Evolutionary conservation across 2,797 vertebrate species (phyloP), one percentile per base, ranked within the genome.

Genomic region (Melanotaenia trifasciata): DNA sequence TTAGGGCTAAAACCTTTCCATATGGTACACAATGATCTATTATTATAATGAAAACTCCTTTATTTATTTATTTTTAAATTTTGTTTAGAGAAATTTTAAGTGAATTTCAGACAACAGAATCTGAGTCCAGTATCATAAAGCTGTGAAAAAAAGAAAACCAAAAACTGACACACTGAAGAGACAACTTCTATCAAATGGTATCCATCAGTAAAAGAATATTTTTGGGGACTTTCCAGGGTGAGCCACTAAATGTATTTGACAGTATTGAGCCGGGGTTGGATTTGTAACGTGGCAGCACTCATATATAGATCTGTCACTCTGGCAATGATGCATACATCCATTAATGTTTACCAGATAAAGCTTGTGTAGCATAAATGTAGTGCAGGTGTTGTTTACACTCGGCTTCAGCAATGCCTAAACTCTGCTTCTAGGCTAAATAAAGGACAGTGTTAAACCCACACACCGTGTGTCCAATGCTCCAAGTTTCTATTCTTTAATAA

Each of bases 391-490:
- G 20, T 85, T 82, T 68, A 68, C 47, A 59, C 53, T 80, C 53
- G 76, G 59, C 63, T 81, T 84, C 61, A 78, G 64, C 64, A n/a
- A 65, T 40, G 74, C 62, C 73, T 81, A 50, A 76, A 58, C 80
- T 76, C 71, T 82, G 54, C 77, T 73, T 78, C 67, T 8, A 43
- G 78, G 81, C 83, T 89, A 85, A 90, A 87, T 85, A 76, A 82
- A 85, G 78, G 40, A 82, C 51, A 81, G 77, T 24, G 13, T 57
- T 74, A 62, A 85, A 20, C 84, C 88, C 75, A 85, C 86, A 54
- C 77, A 85, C 83, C 80, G 84, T 80, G 72, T 87, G 86, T 88
- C 80, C 80, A 85, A 30, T 18, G 51, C 62, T 85, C 74, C 76
- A 79, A 76, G 79, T 83, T 76, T 86, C 74, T 76, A 69, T 71